phyloP scores from a whole-genome alignment of 2,113 vertebrate species.

The Podiceps cristatus region DNA sequence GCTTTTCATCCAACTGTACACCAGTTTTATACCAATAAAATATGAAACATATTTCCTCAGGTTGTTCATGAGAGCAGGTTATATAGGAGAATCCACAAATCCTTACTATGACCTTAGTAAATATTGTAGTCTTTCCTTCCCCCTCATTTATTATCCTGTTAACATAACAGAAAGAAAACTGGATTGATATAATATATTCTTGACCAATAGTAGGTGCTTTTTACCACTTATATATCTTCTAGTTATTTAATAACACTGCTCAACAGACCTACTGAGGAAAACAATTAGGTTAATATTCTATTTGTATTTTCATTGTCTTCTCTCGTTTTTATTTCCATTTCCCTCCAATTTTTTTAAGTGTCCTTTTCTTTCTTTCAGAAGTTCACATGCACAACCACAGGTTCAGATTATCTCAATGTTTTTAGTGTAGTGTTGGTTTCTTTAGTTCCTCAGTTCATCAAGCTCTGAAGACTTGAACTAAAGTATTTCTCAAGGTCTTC shows the following conservation, averaged over 20 bases:
- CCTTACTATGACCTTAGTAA: neutral
- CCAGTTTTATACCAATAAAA: neutral
- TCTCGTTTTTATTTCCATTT: neutral
- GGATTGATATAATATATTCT: neutral
- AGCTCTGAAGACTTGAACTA: neutral
- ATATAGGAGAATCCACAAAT: neutral
- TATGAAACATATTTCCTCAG: neutral
- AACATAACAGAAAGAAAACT: neutral
- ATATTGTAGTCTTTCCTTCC: neutral
- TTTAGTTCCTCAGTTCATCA: neutral
- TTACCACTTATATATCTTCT: neutral
- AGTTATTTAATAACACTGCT: neutral
- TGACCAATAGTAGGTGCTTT: neutral
- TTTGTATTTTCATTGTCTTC: neutral
- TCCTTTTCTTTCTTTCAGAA: neutral
- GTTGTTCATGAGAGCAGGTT: neutral
- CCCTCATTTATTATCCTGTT: neutral
- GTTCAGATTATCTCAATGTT: neutral
- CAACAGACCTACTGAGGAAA: neutral
- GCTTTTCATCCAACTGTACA: neutral
- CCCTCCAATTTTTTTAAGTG: neutral
- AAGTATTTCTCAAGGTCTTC: neutral
- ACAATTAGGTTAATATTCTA: fast-evolving
- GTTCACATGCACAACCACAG: neutral
- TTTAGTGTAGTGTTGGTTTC: neutral